phyloP scores from a whole-genome alignment of 1,140 invertebrate genomes.

The Drosophila takahashii region DNA sequence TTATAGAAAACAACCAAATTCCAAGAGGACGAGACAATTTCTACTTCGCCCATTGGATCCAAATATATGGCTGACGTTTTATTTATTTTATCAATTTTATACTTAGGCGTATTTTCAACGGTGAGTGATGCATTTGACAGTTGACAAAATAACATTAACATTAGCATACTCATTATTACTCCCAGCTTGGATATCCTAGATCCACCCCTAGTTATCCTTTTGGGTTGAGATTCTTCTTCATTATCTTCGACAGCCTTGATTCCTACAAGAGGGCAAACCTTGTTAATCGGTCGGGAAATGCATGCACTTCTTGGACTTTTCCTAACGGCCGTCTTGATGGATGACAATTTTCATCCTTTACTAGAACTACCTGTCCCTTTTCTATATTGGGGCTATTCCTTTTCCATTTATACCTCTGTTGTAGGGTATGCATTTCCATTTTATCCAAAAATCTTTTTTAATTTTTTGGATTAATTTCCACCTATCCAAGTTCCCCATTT shows the following conservation, averaged over 20 bases:
- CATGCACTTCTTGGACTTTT: background rate
- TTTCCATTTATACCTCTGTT: too few species aligned
- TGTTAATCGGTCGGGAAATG: slow-evolving; percentile 1
- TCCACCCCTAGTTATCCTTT: too few species aligned
- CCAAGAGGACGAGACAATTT: background rate
- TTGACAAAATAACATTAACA: background rate
- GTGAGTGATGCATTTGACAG: background rate
- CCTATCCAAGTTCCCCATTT: too few species aligned
- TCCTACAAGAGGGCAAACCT: background rate
- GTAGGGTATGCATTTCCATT: too few species aligned
- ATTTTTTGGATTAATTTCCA: too few species aligned
- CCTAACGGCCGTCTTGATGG: slow-evolving; percentile 1
- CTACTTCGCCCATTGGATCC: background rate
- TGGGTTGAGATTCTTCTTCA: too few species aligned
- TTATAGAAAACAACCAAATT: background rate
- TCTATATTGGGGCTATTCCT: background rate
- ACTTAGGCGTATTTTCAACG: background rate
- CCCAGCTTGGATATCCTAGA: background rate
- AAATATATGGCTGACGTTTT: background rate
- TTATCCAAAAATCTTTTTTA: too few species aligned
- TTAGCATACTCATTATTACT: background rate
- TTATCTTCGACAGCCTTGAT: slow-evolving; percentile 1
- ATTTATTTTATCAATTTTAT: too few species aligned
- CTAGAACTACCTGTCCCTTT: slow-evolving; percentile 2
- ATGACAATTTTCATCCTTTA: background rate